Evolutionary conservation across 2,797 vertebrate genomes (phyloP).

Genomic region (Sebastolobus altivelis): DNA sequence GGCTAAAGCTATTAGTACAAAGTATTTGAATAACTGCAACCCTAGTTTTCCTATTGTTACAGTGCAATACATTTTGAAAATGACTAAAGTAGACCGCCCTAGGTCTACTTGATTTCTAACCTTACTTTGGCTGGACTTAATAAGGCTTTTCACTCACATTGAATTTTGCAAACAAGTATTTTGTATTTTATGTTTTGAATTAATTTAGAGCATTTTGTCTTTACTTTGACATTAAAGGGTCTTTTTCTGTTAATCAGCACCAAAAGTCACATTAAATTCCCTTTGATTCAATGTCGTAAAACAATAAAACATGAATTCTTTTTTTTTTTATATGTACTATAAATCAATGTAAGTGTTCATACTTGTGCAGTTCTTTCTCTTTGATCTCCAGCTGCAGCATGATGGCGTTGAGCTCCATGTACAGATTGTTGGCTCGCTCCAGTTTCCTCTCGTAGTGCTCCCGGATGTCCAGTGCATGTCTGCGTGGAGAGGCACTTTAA

Average conservation of each 20-base stretch:
- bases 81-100: not conserved
- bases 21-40: not conserved
- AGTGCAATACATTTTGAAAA: not conserved
- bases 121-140: not conserved
- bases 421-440: constrained; percentile 97
- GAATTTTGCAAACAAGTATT: not conserved
- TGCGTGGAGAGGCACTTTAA: constrained; percentile 58
- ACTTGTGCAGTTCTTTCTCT: constrained; percentile 96
- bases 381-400: constrained; percentile 98
- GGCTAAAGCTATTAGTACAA: constrained; percentile 11
- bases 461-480: constrained; percentile 96
- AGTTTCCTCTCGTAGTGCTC: constrained; percentile 98
- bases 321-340: not conserved
- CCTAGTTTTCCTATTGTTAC: constrained; percentile 7
- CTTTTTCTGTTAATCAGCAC: not conserved
- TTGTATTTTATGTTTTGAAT: not conserved
- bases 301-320: not conserved
- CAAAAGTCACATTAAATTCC: not conserved
- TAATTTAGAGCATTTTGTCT: not conserved
- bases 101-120: not conserved
- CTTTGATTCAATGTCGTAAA: not conserved
- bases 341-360: constrained; percentile 42
- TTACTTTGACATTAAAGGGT: not conserved
- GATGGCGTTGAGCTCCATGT: constrained; percentile 97
- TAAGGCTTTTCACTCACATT: not conserved